A percentile compares a stretch with the other conserved stretches of the same genome.
Evolutionary conservation across 2,888 invertebrate species (phyloP).

Genomic region (Vanessa cardui): DNA sequence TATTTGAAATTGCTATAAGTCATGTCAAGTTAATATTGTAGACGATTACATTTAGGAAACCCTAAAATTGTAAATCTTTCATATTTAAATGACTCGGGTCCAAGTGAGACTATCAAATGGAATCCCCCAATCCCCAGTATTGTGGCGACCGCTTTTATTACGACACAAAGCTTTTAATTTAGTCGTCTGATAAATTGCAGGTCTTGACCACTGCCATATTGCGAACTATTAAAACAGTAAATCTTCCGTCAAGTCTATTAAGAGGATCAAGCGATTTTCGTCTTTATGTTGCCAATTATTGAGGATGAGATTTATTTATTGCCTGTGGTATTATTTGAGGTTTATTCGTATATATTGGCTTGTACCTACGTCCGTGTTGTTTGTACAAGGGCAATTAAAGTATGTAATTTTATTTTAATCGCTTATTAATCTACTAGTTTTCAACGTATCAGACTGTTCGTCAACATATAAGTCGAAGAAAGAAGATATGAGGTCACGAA

Average conservation of each 20-base stretch:
- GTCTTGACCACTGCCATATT: slow-evolving; percentile 55
- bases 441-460: too few relatives aligned
- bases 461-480: too few relatives aligned
- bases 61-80: neutral
- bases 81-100: slow-evolving; percentile 5
- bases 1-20: too few relatives aligned
- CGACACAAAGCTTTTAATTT: slow-evolving; percentile 63
- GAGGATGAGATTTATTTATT: slow-evolving; percentile 9
- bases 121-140: slow-evolving; percentile 32
- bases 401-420: too few relatives aligned
- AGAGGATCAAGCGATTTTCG: slow-evolving; percentile 16
- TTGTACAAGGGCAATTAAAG: too few relatives aligned
- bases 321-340: neutral
- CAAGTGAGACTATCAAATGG: slow-evolving; percentile 17
- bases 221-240: slow-evolving; percentile 76
- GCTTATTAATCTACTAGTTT: too few relatives aligned
- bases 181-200: slow-evolving; percentile 64
- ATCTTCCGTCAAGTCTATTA: slow-evolving; percentile 52
- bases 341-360: neutral
- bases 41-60: neutral
- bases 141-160: slow-evolving; percentile 45
- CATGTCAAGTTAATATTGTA: neutral
- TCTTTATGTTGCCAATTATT: slow-evolving; percentile 16
- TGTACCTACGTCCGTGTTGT: too few relatives aligned
- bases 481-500: too few relatives aligned